Base-by-base conservation (phyloP, 2,888 invertebrate species). In the Macrosiphum euphorbiae region DNA sequence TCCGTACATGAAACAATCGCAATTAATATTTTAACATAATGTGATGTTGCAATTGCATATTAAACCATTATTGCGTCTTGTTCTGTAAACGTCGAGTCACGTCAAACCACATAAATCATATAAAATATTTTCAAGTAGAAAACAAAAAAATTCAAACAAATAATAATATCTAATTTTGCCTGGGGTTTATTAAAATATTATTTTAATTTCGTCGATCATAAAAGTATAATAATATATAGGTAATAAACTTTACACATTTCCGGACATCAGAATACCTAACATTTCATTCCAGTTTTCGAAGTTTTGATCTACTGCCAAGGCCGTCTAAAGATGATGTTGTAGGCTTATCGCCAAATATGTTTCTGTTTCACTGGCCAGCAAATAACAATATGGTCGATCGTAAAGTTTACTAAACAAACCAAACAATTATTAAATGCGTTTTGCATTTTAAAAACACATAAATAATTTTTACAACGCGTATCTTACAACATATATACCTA, bases 281-380 rank as follows among this genome's bases (percentile, higher is more conserved):
- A 67, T 35, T 50, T 24, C 50, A 87, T 16, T 7, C 13, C 28
- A 47, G 47, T 87, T 87, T 55, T 35, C 26, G 35, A 58, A 26
- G 41, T 58, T 58, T 88, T 58, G 58, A 58, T 88, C 28, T 24
- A 88, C 35, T 58, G 58, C 88, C 88, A 88, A 88, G 41, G 58
- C 41, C 88, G 4, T 0, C 16, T 13, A 55, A 41, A 88, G 52
- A 58, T 52, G 55, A 84, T 55, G 24, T 16, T 84, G 20, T 41
- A n/a, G 55, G 88, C 55, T 58, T 52, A 10, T 41, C 41, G 88
- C 88, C 41, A 58, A 35, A 28, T 58, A 41, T 67, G 67, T 67
- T 67, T 67, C 35, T 35, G 35, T 88, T 58, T 41, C 5, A 26
- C 41, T 41, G 0, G 41, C 58, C 84, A 41, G 24, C 44, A 85